A percentile compares a stretch with the other conserved stretches of the same genome.
These are phyloP conservation scores for Amblyraja radiata DNA, from an alignment of 2,797 vertebrate genomes.

Conservation along the genomic window DNA sequence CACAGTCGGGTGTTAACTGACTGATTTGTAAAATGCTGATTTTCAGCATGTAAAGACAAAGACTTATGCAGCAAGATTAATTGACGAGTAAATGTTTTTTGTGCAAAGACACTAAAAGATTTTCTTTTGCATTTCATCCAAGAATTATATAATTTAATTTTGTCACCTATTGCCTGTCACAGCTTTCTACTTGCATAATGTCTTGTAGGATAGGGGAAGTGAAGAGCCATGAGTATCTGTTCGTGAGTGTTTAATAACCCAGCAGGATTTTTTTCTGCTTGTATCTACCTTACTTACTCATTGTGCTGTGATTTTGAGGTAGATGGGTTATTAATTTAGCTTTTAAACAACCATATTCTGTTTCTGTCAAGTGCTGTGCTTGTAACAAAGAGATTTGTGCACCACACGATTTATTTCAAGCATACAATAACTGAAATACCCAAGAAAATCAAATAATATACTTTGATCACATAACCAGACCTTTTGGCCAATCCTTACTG, in stretches of 20 bases:
- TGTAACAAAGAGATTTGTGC: neutral
- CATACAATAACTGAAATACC: neutral
- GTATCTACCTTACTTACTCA: neutral
- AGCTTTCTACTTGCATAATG: too few species aligned
- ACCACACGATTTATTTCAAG: neutral
- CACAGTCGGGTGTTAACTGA: slow-evolving; percentile 5
- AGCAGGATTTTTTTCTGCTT: neutral
- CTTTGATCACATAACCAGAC: neutral
- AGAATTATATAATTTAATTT: neutral
- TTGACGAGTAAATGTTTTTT: slow-evolving; percentile 12
- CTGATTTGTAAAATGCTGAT: neutral
- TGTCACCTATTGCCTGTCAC: neutral
- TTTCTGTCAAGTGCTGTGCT: neutral
- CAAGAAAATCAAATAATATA: neutral
- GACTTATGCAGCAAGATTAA: neutral
- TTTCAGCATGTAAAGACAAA: slow-evolving; percentile 8
- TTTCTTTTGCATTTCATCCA: neutral
- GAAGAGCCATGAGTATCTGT: neutral
- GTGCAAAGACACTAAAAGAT: neutral
- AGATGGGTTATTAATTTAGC: neutral
- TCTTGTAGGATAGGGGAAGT: neutral
- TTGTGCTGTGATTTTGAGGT: neutral
- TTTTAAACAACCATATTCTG: neutral
- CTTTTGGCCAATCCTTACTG: neutral
- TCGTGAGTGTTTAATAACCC: neutral